Conservation (phyloP, 2,888 invertebrate genomes). For the Mylabris sibirica region DNA sequence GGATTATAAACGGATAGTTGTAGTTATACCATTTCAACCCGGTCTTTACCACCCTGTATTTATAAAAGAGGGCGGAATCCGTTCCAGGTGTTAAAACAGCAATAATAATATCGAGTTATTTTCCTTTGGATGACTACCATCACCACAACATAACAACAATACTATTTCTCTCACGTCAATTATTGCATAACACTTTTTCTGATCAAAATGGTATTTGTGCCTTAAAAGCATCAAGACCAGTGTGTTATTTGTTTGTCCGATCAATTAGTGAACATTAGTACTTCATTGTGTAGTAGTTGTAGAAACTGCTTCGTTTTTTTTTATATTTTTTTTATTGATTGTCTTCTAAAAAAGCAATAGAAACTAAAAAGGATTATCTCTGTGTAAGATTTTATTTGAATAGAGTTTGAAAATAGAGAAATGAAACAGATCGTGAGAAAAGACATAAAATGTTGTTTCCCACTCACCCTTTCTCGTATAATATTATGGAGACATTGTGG, state of each 20-base stretch:
- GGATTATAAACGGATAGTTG: not conserved
- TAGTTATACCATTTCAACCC: not conserved
- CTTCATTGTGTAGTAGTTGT: not conserved
- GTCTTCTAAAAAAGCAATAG: not conserved
- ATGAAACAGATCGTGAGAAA: conserved; percentile 33
- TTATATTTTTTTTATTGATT: no score
- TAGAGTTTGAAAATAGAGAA: conserved; percentile 18
- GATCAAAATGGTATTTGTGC: conserved; percentile 2
- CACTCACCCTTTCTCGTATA: conserved; percentile 21
- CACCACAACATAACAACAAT: no score
- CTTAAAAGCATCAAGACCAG: not conserved
- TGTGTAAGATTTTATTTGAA: conserved; percentile 31
- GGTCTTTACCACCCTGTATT: not conserved
- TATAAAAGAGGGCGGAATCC: not conserved
- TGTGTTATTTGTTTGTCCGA: conserved; percentile 33
- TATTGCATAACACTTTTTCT: conserved; percentile 1
- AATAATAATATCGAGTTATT: not conserved
- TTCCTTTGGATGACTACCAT: not conserved
- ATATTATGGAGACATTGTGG: not conserved
- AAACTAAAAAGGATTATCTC: not conserved
- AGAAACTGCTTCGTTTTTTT: not conserved
- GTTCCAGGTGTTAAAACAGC: conserved; percentile 6
- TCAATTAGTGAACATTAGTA: conserved; percentile 31
- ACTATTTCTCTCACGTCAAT: conserved; percentile 1
- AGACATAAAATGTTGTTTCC: conserved; percentile 25